Percentiles rank a stretch among this genome's conserved stretches.
These are phyloP conservation scores for Drosophila pseudoananassae DNA, from an alignment of 1,140 invertebrate genomes.

Conservation along the genomic window DNA sequence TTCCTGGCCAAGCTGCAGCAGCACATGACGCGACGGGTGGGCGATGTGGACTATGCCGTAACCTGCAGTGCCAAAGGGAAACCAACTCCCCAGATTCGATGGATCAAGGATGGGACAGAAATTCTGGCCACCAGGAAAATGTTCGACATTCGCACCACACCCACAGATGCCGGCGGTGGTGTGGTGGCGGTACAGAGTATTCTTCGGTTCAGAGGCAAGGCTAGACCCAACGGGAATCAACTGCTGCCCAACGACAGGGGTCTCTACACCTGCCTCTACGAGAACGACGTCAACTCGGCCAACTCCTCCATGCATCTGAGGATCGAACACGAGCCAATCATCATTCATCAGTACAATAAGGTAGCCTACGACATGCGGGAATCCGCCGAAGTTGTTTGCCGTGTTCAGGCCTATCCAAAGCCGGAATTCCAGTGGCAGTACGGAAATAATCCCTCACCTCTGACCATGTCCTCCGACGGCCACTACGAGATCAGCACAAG, in stretches of 20 bases:
- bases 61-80: conserved; percentile 94
- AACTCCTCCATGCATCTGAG: conserved; percentile 94
- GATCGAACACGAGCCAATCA: conserved; percentile 95
- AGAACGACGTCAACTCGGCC: conserved; percentile 94
- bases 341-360: conserved; percentile 93
- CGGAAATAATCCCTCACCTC: conserved; percentile 88
- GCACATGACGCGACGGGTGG: conserved; percentile 91
- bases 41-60: conserved; percentile 91
- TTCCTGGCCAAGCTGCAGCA: conserved; percentile 92
- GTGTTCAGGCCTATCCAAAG: conserved; percentile 95
- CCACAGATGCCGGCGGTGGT: conserved; percentile 89
- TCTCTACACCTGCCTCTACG: conserved; percentile 93
- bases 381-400: conserved; percentile 93
- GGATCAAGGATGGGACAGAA: conserved; percentile 94
- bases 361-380: conserved; percentile 94
- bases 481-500: conserved; percentile 93
- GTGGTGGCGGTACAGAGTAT: conserved; percentile 93
- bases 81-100: conserved; percentile 91
- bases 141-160: conserved; percentile 91
- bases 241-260: conserved; percentile 93
- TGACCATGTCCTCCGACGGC: conserved; percentile 91
- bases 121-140: conserved; percentile 89
- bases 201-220: conserved; percentile 90
- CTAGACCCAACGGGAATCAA: conserved; percentile 90
- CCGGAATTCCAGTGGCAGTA: conserved; percentile 96